Percentiles rank a stretch among this genome's conserved stretches.
Evolutionary conservation across 2,797 vertebrate species (phyloP).

Genomic region (Threskiornis aethiopicus): DNA sequence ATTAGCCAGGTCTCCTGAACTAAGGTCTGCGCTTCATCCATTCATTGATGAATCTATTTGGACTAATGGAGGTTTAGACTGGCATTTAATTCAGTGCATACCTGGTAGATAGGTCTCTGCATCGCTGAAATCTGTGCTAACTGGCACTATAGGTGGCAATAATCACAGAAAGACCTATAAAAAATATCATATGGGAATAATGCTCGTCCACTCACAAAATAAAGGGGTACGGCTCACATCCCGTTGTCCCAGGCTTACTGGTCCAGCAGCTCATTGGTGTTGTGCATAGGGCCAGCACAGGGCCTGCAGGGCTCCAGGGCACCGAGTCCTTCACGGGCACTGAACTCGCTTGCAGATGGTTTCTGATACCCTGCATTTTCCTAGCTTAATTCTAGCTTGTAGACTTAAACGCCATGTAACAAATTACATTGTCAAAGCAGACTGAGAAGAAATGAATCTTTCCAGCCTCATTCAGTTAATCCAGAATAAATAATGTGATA

Average conservation of each 20-base stretch:
- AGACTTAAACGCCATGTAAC: not conserved
- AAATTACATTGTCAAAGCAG: constrained; percentile 42
- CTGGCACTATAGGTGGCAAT: not conserved
- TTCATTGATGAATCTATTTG: accelerated
- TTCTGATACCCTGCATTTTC: not conserved
- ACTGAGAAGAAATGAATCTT: constrained; percentile 49
- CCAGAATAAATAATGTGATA: constrained; percentile 43
- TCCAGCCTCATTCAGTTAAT: not conserved
- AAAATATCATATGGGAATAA: not conserved
- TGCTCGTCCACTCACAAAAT: not conserved
- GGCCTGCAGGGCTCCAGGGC: accelerated
- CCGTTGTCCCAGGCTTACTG: not conserved
- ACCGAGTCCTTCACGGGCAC: accelerated
- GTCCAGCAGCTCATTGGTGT: not conserved
- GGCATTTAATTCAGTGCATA: not conserved
- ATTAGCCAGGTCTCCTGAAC: not conserved
- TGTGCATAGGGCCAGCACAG: not conserved
- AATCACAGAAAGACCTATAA: not conserved
- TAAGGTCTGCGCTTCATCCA: not conserved
- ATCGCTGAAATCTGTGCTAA: not conserved
- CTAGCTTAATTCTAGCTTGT: not conserved
- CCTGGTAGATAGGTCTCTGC: not conserved
- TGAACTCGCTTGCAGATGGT: not conserved
- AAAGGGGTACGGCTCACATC: accelerated
- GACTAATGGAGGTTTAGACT: not conserved